These are phyloP conservation scores for Tretioscincus oriximinensis DNA, from an alignment of 2,113 vertebrate genomes.

Conservation along the genomic window DNA sequence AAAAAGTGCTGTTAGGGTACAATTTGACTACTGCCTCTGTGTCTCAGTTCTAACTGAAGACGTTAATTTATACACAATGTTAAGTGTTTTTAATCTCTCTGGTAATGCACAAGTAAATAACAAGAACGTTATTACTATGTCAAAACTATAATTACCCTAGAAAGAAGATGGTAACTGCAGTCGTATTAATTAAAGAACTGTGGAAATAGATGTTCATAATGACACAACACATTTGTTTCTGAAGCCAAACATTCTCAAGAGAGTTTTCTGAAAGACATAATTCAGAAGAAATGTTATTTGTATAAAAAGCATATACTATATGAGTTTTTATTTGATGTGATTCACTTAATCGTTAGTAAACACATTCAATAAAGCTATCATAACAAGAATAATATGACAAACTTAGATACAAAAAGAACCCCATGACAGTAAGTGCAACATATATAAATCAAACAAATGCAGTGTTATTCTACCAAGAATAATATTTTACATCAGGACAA, in stretches of 20 bases:
- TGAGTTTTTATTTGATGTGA: slow-evolving; percentile 21
- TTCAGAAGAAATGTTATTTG: background rate
- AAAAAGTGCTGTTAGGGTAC: background rate
- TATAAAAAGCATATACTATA: slow-evolving; percentile 21
- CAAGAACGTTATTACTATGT: slow-evolving; percentile 2
- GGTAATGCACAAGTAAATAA: background rate
- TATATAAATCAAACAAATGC: background rate
- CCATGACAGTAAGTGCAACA: background rate
- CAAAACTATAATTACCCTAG: slow-evolving; percentile 67
- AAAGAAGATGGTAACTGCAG: slow-evolving; percentile 70
- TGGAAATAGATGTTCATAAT: slow-evolving; percentile 66
- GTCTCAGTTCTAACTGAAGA: background rate
- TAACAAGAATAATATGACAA: background rate
- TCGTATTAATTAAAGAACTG: slow-evolving; percentile 59
- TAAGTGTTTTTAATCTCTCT: background rate
- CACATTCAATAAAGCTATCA: background rate
- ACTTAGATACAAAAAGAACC: slow-evolving; percentile 12
- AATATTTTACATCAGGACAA: background rate
- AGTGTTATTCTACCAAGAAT: background rate
- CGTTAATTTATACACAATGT: background rate
- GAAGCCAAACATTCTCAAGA: slow-evolving; percentile 60
- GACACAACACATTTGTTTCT: slow-evolving; percentile 49
- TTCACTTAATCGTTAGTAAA: slow-evolving; percentile 24
- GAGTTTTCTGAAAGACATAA: slow-evolving; percentile 74
- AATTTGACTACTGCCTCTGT: background rate